Conservation (phyloP, 2,113 vertebrate species). For the Platysternon megacephalum region DNA sequence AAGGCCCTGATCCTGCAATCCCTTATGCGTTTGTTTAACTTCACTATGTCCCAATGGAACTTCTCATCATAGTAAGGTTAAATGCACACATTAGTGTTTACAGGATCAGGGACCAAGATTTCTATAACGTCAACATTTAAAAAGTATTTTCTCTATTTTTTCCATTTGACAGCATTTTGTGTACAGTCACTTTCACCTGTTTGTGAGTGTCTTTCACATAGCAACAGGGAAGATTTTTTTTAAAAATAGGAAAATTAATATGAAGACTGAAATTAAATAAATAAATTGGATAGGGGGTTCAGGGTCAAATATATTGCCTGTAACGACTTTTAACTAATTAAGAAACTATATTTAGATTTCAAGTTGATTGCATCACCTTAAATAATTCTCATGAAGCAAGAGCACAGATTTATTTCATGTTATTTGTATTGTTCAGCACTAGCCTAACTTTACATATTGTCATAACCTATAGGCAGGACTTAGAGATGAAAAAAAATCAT, state of each 20-base stretch:
- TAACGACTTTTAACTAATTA: conserved; percentile 6
- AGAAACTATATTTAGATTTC: conserved; percentile 42
- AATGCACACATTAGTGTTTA: neutral
- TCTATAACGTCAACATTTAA: neutral
- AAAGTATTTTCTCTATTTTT: conserved; percentile 28
- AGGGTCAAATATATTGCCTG: conserved; percentile 29
- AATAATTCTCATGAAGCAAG: rapidly evolving
- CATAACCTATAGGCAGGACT: conserved; percentile 11
- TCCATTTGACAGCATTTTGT: neutral
- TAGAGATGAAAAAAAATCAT: neutral
- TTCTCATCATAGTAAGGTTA: neutral
- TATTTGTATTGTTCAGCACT: neutral
- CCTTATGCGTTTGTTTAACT: neutral
- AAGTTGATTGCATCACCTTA: neutral
- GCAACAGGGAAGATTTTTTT: conserved; percentile 8
- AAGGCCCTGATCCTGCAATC: neutral
- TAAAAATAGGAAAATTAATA: neutral
- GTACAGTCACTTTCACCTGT: neutral
- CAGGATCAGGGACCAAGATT: neutral
- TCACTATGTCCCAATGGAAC: neutral
- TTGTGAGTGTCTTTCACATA: neutral
- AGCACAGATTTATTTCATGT: neutral
- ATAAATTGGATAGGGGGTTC: neutral
- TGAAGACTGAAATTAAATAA: neutral
- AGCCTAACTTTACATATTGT: neutral